Evolutionary conservation across 2,888 invertebrate species (phyloP), one percentile per base, ranked within the genome.

Genomic region (Limnephilus lunatus): DNA sequence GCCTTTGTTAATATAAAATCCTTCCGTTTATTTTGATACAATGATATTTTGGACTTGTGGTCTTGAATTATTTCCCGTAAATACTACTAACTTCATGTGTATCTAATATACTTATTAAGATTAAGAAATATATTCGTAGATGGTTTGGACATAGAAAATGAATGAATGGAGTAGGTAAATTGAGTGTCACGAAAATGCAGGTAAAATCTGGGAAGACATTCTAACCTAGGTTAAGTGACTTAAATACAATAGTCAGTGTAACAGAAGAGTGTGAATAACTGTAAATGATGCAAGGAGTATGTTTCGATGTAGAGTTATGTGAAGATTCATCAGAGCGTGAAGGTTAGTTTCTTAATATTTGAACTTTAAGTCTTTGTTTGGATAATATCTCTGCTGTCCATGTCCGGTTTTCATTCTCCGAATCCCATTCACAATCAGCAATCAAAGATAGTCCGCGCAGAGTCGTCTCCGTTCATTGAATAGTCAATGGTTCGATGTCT

Each of bases 401-500:
- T 68, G 68, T 68, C 68, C 68, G 25, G 25, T 68, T 25, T n/a
- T n/a, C 68, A 53, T 68, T 68, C 25, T 68, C 68, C 25, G 68
- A 68, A 68, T 68, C 68, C 68, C 68, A 68, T 68, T 68, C 32
- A 35, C 85, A 32, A 85, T 85, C 25, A 15, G 25, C 25, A 85
- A 85, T 35, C 39, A 85, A 25, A 25, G 25, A 32, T 25, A 85
- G 25, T 31, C 19, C 32, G 19, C 44, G 14, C 39, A 15, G 48
- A 12, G 44, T 80, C 35, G 35, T 80, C 80, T 80, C n/a, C 35
- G 25, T 80, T 80, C 88, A 81, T 35, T 68, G 88, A 89, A 86
- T 86, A 48, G 86, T 44, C 30, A 68, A 86, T 86, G 39, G 35
- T 48, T 25, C 30, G 88, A 89, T 89, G 88, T 89, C 81, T 89